Evolutionary conservation across 2,797 vertebrate genomes (phyloP), one percentile per base, ranked within the genome.

Genomic region (Picus viridis): DNA sequence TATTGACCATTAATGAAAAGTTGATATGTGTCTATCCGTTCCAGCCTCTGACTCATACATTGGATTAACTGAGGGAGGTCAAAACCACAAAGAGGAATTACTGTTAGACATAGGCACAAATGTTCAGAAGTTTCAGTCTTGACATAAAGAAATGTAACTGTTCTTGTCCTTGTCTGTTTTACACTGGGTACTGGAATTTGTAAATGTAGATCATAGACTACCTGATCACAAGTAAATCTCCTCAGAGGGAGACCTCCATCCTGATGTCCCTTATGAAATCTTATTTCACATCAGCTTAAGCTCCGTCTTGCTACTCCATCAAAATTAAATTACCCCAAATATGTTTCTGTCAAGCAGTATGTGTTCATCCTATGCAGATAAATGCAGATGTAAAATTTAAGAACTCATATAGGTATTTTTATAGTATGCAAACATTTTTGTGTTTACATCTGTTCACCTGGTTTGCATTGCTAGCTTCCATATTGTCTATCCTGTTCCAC

Each of bases 331-430:
- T 36, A 36, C 11, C 5, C 67, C 47, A 89, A 84, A 30, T 24
- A 12, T 0, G 0, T 62, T 79, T 62, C 5, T 23, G 7, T 36
- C 16, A 45, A 61, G 16, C 12, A 49, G n/a, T 65, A 73, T 51
- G 4, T 64, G 43, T 54, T 80, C 16, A 49, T 6, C 22, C 65
- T 32, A 34, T 43, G 19, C 11, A 77, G 16, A 59, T 0, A 82
- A 39, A 70, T 14, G 10, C 2, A 29, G 9, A 34, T 19, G 8
- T 16, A 70, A 85, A 64, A 53, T 53, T 58, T 47, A 67, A 63
- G 14, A 65, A 51, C 64, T 82, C 26, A 53, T 10, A 27, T 1
- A 41, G 7, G 1, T 43, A 15, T 27, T 86, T 89, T 63, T 58
- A 16, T 32, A 45, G n/a, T 30, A 12, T 45, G 3, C 24, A 39